Percentiles rank a stretch among this genome's conserved stretches.
These are phyloP conservation scores for Copidosoma floridanum DNA, from an alignment of 1,140 invertebrate species.

Conservation along the genomic window DNA sequence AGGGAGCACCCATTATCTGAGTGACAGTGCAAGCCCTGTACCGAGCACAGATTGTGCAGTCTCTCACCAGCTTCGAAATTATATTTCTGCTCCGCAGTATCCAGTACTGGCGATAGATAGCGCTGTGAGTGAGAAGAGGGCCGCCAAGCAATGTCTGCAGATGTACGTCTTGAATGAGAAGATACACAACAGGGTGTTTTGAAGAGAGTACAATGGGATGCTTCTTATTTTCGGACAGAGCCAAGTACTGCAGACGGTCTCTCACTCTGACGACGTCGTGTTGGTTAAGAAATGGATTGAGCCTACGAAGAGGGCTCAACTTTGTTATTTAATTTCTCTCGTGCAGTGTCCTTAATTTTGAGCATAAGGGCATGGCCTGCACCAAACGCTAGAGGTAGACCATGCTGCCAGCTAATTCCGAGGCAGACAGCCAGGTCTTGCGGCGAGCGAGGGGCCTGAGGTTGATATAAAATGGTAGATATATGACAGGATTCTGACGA, in stretches of 20 bases:
- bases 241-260: not conserved
- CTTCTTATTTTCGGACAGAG: not conserved
- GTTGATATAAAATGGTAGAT: not conserved
- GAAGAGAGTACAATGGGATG: not conserved
- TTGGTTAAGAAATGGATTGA: not conserved
- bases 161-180: not conserved
- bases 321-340: not conserved
- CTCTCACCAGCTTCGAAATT: not conserved
- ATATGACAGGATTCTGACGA: conserved; percentile 8
- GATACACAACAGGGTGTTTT: not conserved
- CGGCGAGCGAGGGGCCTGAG: too few species aligned
- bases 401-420: not conserved
- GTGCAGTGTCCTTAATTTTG: not conserved
- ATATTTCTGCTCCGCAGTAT: not conserved
- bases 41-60: not conserved
- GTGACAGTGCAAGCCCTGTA: not conserved
- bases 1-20: not conserved
- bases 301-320: not conserved
- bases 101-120: not conserved
- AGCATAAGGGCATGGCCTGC: not conserved
- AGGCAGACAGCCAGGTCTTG: not conserved
- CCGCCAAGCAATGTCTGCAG: not conserved
- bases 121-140: not conserved
- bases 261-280: not conserved
- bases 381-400: not conserved